Base-by-base conservation (phyloP, 2,888 invertebrate species). In the Mesochorus sp. region DNA sequence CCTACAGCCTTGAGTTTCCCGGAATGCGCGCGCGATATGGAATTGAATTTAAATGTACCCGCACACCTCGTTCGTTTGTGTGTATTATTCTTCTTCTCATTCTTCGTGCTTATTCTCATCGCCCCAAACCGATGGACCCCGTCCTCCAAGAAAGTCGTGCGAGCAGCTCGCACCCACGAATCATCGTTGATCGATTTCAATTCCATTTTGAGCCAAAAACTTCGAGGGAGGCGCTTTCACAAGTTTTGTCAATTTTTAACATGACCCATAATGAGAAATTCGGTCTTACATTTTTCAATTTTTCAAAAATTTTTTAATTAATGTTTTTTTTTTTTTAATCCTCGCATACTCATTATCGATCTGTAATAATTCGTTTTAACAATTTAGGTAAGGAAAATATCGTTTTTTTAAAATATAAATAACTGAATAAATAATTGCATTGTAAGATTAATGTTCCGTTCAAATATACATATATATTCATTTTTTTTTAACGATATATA, bases 141-240 rank as follows among this genome's bases (percentile, higher is more conserved):
- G 76, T 77, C 74, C 61, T 78, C 67, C 81, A 82, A 57, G 39
- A 17, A 21, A 57, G 17, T 17, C 21, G 12, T n/a, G n/a, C n/a
- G n/a, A n/a, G n/a, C n/a, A 37, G 21, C 26, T 26, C 26, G n/a
- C n/a, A 14, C 81, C 87, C 86, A 85, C 86, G 86, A 84, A 86
- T 86, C 85, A 87, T 86, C 88, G 10, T 34, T 19, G 88, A 89
- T 89, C 88, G 89, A 89, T 88, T 88, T 88, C 85, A 79, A 80
- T 76, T 24, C 80, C 82, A 24, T 34, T 51, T 42, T 31, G 19
- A 19, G 14, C 74, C 34, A 42, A 44, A 28, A 24, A 42, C 26
- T 55, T 55, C 19, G 3, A 19, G n/a, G 17, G n/a, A 42, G 42
- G 17, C 14, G 19, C 34, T 59, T 59, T 59, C 4, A 42, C 66